Evolutionary conservation across 2,113 vertebrate genomes (phyloP).

Genomic region (Nerophis ophidion): DNA sequence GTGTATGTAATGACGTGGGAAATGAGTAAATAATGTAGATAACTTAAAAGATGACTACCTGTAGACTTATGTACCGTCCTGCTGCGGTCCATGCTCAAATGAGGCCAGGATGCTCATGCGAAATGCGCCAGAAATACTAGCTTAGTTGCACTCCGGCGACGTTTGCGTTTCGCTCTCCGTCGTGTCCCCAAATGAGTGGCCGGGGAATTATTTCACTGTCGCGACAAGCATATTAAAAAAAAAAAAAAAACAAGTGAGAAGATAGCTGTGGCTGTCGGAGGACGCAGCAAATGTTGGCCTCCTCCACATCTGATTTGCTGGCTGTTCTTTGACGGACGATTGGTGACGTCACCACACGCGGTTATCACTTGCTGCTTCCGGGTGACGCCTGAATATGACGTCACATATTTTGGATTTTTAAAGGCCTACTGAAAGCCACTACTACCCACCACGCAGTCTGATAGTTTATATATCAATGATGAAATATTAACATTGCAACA

Average conservation of each 20-base stretch:
- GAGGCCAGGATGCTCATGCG: constrained; percentile 10
- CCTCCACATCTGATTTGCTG: neutral
- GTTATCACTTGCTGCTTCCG: neutral
- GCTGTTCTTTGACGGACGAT: neutral
- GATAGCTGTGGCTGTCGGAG: no score
- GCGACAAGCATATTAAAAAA: no score
- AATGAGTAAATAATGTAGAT: no score
- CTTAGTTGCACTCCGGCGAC: neutral
- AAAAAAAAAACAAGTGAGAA: no score
- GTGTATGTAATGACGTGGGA: neutral
- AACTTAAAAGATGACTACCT: constrained; percentile 22
- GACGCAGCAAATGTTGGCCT: no score
- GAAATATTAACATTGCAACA: no score
- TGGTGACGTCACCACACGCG: neutral
- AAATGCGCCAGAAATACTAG: constrained; percentile 4
- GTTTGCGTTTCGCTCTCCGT: neutral
- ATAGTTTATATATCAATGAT: no score
- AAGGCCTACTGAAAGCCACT: no score
- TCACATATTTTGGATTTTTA: no score
- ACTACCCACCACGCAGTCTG: no score
- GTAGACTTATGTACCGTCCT: constrained; percentile 2
- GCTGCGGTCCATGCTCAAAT: neutral
- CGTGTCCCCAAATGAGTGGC: no score
- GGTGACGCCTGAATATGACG: neutral
- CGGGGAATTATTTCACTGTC: neutral